Percentiles rank a stretch among this genome's conserved stretches.
Conservation (phyloP, 2,797 vertebrate species). For the Propithecus perrieri region DNA sequence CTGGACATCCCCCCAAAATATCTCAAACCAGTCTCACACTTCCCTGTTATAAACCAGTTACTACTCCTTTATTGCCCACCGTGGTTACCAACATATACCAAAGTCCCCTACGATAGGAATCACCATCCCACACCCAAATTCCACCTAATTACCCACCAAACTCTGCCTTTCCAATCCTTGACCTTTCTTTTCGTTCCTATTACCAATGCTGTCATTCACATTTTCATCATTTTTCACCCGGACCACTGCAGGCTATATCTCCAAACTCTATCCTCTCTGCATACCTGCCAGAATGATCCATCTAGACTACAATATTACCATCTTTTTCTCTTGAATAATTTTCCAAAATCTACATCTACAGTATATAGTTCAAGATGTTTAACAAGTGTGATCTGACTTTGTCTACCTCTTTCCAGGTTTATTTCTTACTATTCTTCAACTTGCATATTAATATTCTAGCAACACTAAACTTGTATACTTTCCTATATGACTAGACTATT, state of each 20-base stretch:
- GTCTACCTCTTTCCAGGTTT: background rate
- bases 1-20: background rate
- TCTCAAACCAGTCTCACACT: background rate
- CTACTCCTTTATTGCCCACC: background rate
- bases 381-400: background rate
- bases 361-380: background rate
- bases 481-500: background rate
- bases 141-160: background rate
- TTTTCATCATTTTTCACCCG: background rate
- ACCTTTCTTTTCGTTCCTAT: background rate
- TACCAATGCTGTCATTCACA: background rate
- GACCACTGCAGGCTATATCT: background rate
- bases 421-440: background rate
- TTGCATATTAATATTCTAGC: background rate
- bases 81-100: background rate
- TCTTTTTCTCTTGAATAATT: background rate
- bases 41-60: background rate
- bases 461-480: background rate
- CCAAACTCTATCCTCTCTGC: background rate
- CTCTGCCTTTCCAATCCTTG: background rate
- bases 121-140: background rate
- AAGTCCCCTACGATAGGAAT: background rate
- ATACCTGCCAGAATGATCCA: background rate
- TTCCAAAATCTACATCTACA: background rate
- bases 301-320: background rate